Base-by-base conservation (phyloP, 2,888 invertebrate genomes). In the Melanotus villosus region DNA sequence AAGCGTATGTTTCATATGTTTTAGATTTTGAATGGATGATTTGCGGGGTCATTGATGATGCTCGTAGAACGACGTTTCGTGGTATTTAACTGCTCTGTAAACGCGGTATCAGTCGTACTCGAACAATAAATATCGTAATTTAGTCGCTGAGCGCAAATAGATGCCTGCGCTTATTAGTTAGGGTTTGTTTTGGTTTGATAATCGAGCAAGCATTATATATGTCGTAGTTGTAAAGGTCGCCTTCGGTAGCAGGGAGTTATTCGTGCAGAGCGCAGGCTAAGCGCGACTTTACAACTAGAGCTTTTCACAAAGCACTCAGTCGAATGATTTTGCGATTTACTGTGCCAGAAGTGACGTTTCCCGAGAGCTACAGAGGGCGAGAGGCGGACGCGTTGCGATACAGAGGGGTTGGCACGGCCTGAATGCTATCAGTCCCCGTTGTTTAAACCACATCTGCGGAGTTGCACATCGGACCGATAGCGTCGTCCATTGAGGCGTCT, bases 261-360 rank as follows among this genome's bases (percentile, higher is more conserved):
- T 78, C 75, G 75, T 74, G 76, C 78, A 77, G 75, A 74, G 77
- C 76, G 76, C 76, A 76, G 75, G 75, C 73, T 77, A 77, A 77
- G 76, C 78, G 78, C 76, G 78, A 79, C 78, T 77, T 77, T 80
- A 80, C 79, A 78, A 78, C 76, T 77, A 77, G 78, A 78, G 80
- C 80, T 80, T 81, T 81, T 80, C 80, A 79, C 78, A 79, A 80
- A 79, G 78, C 77, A 80, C 80, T 79, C 80, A 80, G 80, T 81
- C 77, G 80, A 80, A 81, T 81, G 78, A 77, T 78, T 79, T 77
- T 76, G 77, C 77, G 77, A 77, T 78, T 78, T 78, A 79, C 77
- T 76, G 77, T 77, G 77, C 76, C 77, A 76, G 77, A 78, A 78
- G 77, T 78, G 78, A 78, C 78, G 80, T 80, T 80, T 81, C 80